Evolutionary conservation across 2,888 invertebrate genomes (phyloP).

Genomic region (Polyommatus iphigenia): DNA sequence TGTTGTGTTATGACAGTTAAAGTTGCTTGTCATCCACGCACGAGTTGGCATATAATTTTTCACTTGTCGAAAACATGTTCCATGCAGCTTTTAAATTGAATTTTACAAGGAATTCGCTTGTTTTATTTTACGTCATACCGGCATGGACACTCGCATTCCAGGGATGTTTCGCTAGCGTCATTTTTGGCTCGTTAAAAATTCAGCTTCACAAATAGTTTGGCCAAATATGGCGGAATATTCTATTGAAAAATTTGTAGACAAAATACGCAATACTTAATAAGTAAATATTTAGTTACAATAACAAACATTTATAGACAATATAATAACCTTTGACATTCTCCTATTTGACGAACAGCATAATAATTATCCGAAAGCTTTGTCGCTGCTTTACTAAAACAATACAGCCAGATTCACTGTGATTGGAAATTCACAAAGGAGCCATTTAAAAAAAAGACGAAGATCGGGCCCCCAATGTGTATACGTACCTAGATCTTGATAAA

Average conservation of each 20-base stretch:
- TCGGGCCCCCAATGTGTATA: too few relatives aligned
- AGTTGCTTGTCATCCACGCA: conserved; percentile 35
- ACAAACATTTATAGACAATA: too few relatives aligned
- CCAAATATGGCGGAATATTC: not conserved
- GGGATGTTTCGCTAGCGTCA: not conserved
- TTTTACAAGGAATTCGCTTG: conserved; percentile 2
- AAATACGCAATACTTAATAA: not conserved
- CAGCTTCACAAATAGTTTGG: not conserved
- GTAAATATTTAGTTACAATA: not conserved
- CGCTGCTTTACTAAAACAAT: too few relatives aligned
- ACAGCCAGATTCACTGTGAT: not conserved
- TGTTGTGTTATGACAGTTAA: not conserved
- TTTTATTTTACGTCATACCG: conserved; percentile 10
- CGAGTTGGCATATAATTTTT: conserved; percentile 44
- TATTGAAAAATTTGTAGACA: not conserved
- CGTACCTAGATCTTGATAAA: not conserved
- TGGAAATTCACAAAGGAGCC: too few relatives aligned
- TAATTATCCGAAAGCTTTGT: too few relatives aligned
- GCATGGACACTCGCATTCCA: conserved; percentile 16
- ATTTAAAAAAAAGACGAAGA: not conserved
- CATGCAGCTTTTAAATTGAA: conserved; percentile 35
- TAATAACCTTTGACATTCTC: not conserved
- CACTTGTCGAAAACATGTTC: conserved; percentile 40
- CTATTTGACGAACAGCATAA: not conserved
- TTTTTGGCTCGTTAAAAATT: conserved; percentile 15